These are phyloP conservation scores for Anastatus disparis DNA, from an alignment of 1,140 invertebrate species.

Conservation along the genomic window DNA sequence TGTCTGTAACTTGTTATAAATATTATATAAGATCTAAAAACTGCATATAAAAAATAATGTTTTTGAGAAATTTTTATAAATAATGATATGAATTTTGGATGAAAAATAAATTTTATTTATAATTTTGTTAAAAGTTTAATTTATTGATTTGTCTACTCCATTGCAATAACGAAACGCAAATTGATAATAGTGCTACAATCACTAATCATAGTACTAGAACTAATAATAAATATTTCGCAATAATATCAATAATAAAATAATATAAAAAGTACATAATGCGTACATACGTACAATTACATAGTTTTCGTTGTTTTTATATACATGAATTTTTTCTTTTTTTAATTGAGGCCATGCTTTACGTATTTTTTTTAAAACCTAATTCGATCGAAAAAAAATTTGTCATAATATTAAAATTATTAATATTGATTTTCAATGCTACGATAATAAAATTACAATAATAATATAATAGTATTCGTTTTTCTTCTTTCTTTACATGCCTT, in stretches of 20 bases:
- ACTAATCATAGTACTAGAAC: slow-evolving; percentile 17
- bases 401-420: slow-evolving; percentile 10
- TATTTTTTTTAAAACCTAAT: slow-evolving; percentile 22
- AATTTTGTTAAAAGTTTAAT: slow-evolving; percentile 35
- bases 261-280: slow-evolving; percentile 36
- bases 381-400: slow-evolving; percentile 21
- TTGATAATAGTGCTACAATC: slow-evolving; percentile 35
- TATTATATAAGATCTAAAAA: too few relatives aligned
- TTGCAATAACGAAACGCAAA: slow-evolving; percentile 32
- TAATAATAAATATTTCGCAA: slow-evolving; percentile 41
- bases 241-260: slow-evolving; percentile 41
- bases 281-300: slow-evolving; percentile 28
- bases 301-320: slow-evolving; percentile 30
- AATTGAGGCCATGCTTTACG: slow-evolving; percentile 35
- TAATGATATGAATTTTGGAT: too few relatives aligned
- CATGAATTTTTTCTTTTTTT: slow-evolving; percentile 23
- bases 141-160: slow-evolving; percentile 33
- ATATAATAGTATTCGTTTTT: slow-evolving; percentile 22
- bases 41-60: too few relatives aligned
- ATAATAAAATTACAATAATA: slow-evolving; percentile 30
- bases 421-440: slow-evolving; percentile 5
- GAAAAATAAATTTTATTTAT: not conserved
- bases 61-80: slow-evolving; percentile 18
- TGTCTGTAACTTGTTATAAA: too few relatives aligned
- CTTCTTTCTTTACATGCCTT: slow-evolving; percentile 9